Evolutionary conservation across 2,113 vertebrate species (phyloP).

Genomic region (Pogona vitticeps): DNA sequence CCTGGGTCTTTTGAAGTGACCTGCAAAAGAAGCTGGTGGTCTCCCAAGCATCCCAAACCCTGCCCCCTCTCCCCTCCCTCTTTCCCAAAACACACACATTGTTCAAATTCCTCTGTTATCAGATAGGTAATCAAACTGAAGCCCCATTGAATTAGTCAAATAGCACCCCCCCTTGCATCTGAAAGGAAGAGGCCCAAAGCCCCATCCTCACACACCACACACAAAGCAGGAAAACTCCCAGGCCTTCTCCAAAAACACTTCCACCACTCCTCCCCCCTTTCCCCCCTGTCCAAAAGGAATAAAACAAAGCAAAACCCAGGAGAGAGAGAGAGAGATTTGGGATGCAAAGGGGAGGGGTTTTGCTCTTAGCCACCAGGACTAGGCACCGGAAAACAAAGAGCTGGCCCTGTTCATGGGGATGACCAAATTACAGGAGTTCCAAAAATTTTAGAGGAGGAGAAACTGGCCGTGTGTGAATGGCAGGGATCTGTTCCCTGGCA

Average conservation of each 20-base stretch:
- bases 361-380: slow-evolving; percentile 66
- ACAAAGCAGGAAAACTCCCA: slow-evolving; percentile 78
- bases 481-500: background rate
- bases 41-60: slow-evolving; percentile 58
- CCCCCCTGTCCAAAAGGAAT: slow-evolving; percentile 36
- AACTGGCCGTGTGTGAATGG: background rate
- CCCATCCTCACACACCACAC: slow-evolving; percentile 77
- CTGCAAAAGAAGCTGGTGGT: slow-evolving; percentile 72
- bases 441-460: slow-evolving; percentile 57
- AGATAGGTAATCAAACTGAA: slow-evolving; percentile 82
- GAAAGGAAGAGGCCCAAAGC: slow-evolving; percentile 79
- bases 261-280: slow-evolving; percentile 21
- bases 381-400: slow-evolving; percentile 75
- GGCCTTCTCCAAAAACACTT: slow-evolving; percentile 50
- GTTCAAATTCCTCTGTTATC: slow-evolving; percentile 83
- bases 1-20: slow-evolving; percentile 67
- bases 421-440: slow-evolving; percentile 80
- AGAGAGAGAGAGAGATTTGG: slow-evolving; percentile 60
- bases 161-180: slow-evolving; percentile 70
- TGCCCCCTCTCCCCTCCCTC: slow-evolving; percentile 54
- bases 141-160: slow-evolving; percentile 76
- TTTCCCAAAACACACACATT: slow-evolving; percentile 78
- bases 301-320: background rate
- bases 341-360: slow-evolving; percentile 52
- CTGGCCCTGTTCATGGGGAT: slow-evolving; percentile 67